Evolutionary conservation across 1,140 invertebrate genomes (phyloP).

Genomic region (Caenorhabditis tropicalis): DNA sequence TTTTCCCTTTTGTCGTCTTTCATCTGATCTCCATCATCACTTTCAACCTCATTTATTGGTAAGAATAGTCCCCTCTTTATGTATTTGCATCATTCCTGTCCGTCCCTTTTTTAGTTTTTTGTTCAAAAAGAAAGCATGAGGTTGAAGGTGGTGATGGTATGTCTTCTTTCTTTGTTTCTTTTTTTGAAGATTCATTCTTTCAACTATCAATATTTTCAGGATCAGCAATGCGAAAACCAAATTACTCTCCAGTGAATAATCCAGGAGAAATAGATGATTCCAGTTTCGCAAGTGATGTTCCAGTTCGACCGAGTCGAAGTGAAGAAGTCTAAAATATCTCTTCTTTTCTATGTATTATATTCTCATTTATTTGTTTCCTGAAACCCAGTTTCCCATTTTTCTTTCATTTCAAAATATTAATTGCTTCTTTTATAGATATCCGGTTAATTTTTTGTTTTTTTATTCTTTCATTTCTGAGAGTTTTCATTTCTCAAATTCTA

Average conservation of each 20-base stretch:
- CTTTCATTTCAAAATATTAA: slow-evolving; percentile 32
- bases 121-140: not conserved
- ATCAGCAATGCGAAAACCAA: slow-evolving; percentile 45
- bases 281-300: slow-evolving; percentile 44
- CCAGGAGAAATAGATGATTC: not conserved
- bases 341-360: not conserved
- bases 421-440: not conserved
- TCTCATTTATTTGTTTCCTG: no score
- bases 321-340: slow-evolving; percentile 8
- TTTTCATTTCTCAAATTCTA: not conserved
- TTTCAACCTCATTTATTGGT: not conserved
- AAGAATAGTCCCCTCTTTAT: not conserved
- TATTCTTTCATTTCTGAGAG: not conserved
- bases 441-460: not conserved
- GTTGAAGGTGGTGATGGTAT: slow-evolving; percentile 42
- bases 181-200: not conserved
- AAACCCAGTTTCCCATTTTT: slow-evolving; percentile 27
- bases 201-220: slow-evolving; percentile 1
- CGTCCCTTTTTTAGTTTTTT: not conserved
- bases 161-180: not conserved
- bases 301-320: slow-evolving; percentile 45
- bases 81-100: not conserved
- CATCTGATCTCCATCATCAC: slow-evolving; percentile 4
- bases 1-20: not conserved
- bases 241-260: slow-evolving; percentile 14